Conservation (phyloP, 2,113 vertebrate species). For the Mastomys natalensis region DNA sequence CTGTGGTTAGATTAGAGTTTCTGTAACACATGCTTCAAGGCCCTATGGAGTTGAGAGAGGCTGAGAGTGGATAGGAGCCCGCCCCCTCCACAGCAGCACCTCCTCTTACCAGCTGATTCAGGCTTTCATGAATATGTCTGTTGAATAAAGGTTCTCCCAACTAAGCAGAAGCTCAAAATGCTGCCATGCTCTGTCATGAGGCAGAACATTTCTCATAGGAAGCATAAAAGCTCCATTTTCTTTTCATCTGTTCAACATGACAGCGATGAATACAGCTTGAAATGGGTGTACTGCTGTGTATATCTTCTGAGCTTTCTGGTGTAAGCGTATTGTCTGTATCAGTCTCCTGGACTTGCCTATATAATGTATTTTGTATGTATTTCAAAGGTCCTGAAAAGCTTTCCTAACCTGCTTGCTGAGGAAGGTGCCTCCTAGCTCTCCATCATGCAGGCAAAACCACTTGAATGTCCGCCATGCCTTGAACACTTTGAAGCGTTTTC, state of each 20-base stretch:
- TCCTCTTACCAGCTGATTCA: too few relatives aligned
- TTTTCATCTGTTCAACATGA: not conserved
- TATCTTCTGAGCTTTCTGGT: not conserved
- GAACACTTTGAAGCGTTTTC: slow-evolving; percentile 2
- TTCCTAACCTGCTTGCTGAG: not conserved
- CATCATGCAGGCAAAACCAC: not conserved
- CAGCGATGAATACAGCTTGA: not conserved
- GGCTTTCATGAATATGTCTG: not conserved
- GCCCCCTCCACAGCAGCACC: not conserved
- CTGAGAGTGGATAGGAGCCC: not conserved
- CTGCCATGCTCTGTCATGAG: not conserved
- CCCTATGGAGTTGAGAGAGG: not conserved
- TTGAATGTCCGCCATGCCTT: not conserved
- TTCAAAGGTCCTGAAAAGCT: slow-evolving; percentile 29
- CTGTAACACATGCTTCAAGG: not conserved
- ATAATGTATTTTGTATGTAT: not conserved
- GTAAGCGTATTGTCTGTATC: not conserved
- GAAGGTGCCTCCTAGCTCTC: not conserved
- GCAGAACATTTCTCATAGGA: not conserved
- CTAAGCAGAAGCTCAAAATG: not conserved
- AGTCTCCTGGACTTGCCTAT: not conserved
- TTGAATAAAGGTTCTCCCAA: not conserved
- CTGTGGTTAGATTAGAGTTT: not conserved
- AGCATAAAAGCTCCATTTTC: not conserved
- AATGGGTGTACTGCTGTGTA: not conserved